Evolutionary conservation across 2,888 invertebrate genomes (phyloP).

Genomic region (Acrobasis repandana): DNA sequence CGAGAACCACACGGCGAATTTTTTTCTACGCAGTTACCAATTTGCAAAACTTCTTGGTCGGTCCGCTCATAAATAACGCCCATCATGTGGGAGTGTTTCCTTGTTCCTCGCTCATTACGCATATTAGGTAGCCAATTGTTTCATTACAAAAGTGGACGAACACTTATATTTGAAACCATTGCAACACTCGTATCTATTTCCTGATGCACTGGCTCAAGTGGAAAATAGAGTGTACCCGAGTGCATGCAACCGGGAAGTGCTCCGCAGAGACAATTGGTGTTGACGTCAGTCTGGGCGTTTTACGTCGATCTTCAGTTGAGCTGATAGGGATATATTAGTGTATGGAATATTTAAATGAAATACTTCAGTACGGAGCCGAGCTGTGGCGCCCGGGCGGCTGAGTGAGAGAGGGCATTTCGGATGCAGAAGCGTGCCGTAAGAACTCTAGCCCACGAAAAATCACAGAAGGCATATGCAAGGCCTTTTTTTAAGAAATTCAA

Average conservation of each 20-base stretch:
- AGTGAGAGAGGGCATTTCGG: too few relatives aligned
- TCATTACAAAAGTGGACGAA: conserved; percentile 22
- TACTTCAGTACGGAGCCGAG: too few relatives aligned
- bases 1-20: too few relatives aligned
- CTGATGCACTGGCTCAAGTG: conserved; percentile 56
- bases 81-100: not conserved
- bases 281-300: conserved; percentile 25
- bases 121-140: conserved; percentile 7
- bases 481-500: too few relatives aligned
- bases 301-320: conserved; percentile 9
- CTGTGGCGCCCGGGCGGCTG: too few relatives aligned
- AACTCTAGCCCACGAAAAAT: too few relatives aligned
- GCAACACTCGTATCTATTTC: conserved; percentile 48
- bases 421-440: too few relatives aligned
- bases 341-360: not conserved
- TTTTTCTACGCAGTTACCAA: too few relatives aligned
- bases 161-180: conserved; percentile 47
- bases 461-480: too few relatives aligned
- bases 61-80: not conserved
- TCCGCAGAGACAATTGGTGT: conserved; percentile 27
- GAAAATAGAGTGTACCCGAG: conserved; percentile 50
- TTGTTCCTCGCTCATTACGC: conserved; percentile 14
- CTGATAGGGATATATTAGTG: not conserved
- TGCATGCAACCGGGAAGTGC: conserved; percentile 54
- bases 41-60: not conserved